These are phyloP conservation scores for Smutsia temminckii DNA, from an alignment of 2,797 vertebrate genomes.

Conservation along the genomic window DNA sequence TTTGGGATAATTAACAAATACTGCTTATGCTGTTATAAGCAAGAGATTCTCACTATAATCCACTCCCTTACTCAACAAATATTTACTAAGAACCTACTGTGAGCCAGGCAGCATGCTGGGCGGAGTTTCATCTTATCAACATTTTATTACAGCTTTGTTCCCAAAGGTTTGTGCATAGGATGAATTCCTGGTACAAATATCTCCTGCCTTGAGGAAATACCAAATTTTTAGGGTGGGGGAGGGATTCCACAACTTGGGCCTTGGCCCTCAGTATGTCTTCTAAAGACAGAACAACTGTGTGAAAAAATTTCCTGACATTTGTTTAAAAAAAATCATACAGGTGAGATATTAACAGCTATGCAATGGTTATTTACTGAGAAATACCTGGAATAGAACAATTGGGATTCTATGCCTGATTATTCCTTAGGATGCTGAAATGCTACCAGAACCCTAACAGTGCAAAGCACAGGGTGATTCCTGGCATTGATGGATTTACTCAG, in stretches of 20 bases:
- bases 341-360: not conserved
- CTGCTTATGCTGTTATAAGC: not conserved
- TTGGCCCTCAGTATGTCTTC: not conserved
- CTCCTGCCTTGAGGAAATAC: not conserved
- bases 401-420: not conserved
- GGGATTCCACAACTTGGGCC: too few relatives aligned
- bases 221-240: not conserved
- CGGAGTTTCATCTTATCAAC: not conserved
- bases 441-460: slow-evolving; percentile 57
- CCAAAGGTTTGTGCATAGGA: not conserved
- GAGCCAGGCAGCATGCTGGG: not conserved
- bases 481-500: slow-evolving; percentile 66
- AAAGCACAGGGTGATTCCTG: slow-evolving; percentile 70
- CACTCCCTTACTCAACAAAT: not conserved
- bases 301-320: not conserved
- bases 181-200: not conserved
- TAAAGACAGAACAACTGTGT: not conserved
- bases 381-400: not conserved
- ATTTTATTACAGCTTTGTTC: not conserved
- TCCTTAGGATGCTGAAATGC: slow-evolving; percentile 42
- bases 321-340: not conserved
- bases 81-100: not conserved
- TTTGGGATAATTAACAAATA: slow-evolving; percentile 48
- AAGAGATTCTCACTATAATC: not conserved
- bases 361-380: not conserved